Percentiles rank a stretch among this genome's conserved stretches.
Conservation (phyloP, 2,888 invertebrate species). For the Thymelicus lineola region DNA sequence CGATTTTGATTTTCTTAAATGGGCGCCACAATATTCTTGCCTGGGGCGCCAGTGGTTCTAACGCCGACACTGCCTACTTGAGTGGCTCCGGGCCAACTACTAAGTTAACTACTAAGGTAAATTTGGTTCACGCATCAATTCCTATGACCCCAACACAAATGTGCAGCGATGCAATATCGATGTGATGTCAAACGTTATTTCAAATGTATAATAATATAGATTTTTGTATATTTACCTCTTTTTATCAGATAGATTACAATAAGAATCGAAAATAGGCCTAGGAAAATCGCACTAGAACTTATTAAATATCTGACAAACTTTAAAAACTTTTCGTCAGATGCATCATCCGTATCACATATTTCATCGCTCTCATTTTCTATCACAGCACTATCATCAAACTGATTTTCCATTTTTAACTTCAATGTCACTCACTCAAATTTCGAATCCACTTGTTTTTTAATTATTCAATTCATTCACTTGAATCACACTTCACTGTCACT, state of each 20-base stretch:
- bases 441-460: neutral
- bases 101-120: too few species aligned
- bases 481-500: neutral
- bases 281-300: constrained; percentile 30
- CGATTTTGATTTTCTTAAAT: too few species aligned
- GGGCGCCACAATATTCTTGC: too few species aligned
- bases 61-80: too few species aligned
- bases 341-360: neutral
- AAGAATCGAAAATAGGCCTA: constrained; percentile 21
- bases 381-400: constrained; percentile 12
- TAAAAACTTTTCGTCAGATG: constrained; percentile 20
- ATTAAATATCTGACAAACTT: constrained; percentile 33
- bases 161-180: too few species aligned
- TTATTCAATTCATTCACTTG: neutral
- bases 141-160: too few species aligned
- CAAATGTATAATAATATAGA: neutral
- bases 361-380: constrained; percentile 16
- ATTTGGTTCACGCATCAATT: too few species aligned
- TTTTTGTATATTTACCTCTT: constrained; percentile 24
- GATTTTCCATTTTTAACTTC: constrained; percentile 23
- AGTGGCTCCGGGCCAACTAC: too few species aligned
- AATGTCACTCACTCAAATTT: neutral
- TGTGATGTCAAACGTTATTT: too few species aligned
- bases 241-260: constrained; percentile 25
- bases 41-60: too few species aligned